Evolutionary conservation across 2,888 invertebrate genomes (phyloP).

Genomic region (Pseudanteris insignis): DNA sequence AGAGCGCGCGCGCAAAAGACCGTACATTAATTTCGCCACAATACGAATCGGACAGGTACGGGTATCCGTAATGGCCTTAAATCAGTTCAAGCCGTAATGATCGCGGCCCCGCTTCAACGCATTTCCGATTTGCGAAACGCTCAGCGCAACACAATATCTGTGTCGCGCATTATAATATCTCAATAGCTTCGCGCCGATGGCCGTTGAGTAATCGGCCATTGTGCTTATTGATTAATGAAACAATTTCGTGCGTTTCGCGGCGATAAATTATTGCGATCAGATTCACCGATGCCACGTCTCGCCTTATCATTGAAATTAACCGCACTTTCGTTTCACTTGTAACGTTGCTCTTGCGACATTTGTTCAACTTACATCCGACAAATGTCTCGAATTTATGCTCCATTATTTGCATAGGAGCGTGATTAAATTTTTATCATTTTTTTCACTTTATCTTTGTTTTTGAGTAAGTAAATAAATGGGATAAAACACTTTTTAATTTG

Average conservation of each 20-base stretch:
- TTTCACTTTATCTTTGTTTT: no score
- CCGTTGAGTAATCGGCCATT: constrained; percentile 33
- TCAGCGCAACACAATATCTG: constrained; percentile 28
- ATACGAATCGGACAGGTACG: constrained; percentile 42
- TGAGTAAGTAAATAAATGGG: no score
- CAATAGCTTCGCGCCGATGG: constrained; percentile 22
- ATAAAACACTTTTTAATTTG: no score
- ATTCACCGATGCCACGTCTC: no score
- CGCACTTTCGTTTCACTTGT: no score
- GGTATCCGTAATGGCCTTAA: constrained; percentile 37
- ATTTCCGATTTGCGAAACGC: constrained; percentile 43
- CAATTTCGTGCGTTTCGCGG: constrained; percentile 26
- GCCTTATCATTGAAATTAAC: no score
- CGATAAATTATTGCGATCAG: constrained; percentile 34
- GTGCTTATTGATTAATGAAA: constrained; percentile 38
- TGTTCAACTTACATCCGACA: no score
- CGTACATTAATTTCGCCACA: constrained; percentile 42
- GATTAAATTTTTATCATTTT: no score
- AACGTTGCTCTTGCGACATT: no score
- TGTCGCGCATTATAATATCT: constrained; percentile 38
- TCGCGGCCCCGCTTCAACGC: constrained; percentile 35
- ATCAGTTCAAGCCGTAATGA: constrained; percentile 41
- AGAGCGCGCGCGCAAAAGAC: constrained; percentile 49
- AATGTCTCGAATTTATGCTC: no score
- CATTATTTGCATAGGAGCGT: no score